Conservation (phyloP, 1,140 invertebrate genomes). For the Sycophila sp. region DNA sequence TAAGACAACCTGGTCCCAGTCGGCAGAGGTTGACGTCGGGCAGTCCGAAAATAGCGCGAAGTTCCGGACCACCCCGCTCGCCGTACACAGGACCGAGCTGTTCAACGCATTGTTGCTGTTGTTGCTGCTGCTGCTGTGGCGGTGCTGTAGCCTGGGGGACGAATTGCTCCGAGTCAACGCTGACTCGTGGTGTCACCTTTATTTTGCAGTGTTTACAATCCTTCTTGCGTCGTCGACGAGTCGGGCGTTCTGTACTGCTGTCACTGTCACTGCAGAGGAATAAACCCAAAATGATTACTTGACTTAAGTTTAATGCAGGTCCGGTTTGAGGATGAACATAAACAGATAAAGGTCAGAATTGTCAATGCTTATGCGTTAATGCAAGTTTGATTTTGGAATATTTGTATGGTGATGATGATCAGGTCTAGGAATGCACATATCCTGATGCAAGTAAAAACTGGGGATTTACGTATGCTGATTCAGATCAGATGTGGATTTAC, state of each 20-base stretch:
- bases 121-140: no score
- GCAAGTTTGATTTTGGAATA: no score
- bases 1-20: background rate
- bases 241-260: conserved; percentile 33
- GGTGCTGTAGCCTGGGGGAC: background rate
- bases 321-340: no score
- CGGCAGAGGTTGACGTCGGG: conserved; percentile 40
- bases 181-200: conserved; percentile 35
- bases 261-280: background rate
- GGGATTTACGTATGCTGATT: no score
- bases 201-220: conserved; percentile 61
- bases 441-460: no score
- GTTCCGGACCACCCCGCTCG: conserved; percentile 28
- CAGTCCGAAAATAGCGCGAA: conserved; percentile 42
- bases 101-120: background rate
- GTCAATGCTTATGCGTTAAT: no score
- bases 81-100: conserved; percentile 2
- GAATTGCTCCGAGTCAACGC: background rate
- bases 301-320: background rate
- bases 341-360: no score
- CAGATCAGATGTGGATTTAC: no score
- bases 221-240: conserved; percentile 55
- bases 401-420: no score
- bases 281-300: background rate
- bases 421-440: no score